Percentiles rank a stretch among this genome's conserved stretches.
Evolutionary conservation across 2,888 invertebrate genomes (phyloP).

Genomic region (Caenorhabditis drosophilae): DNA sequence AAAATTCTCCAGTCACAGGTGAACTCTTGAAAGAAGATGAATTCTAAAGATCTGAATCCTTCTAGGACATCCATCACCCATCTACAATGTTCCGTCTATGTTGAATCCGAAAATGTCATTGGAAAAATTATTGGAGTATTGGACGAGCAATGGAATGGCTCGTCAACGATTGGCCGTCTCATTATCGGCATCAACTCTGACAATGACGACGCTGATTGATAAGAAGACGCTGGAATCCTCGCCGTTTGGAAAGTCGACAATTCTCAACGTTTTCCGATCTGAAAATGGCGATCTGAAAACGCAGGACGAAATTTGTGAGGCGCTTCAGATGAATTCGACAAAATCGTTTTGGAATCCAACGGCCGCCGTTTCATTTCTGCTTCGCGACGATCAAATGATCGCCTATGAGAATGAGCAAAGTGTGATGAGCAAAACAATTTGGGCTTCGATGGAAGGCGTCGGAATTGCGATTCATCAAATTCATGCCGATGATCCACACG

Average conservation of each 20-base stretch:
- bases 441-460: slow-evolving; percentile 26
- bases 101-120: slow-evolving; percentile 14
- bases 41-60: background rate
- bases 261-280: slow-evolving; percentile 9
- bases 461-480: slow-evolving; percentile 31
- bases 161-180: slow-evolving; percentile 20
- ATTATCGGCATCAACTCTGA: slow-evolving; percentile 16
- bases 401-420: slow-evolving; percentile 17
- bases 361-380: slow-evolving; percentile 20
- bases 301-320: slow-evolving; percentile 28
- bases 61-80: slow-evolving; percentile 22
- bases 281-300: slow-evolving; percentile 16
- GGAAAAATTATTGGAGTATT: slow-evolving; percentile 9
- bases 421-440: slow-evolving; percentile 24
- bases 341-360: slow-evolving; percentile 8
- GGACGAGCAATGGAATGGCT: slow-evolving; percentile 1
- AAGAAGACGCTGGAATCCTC: background rate
- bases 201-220: slow-evolving; percentile 13
- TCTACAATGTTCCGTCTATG: slow-evolving; percentile 16
- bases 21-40: background rate
- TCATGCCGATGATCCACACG: slow-evolving; percentile 28
- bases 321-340: background rate
- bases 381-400: slow-evolving; percentile 19
- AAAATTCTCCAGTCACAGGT: slow-evolving; percentile 26
- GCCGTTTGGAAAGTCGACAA: slow-evolving; percentile 22